Percentiles rank a stretch among this genome's conserved stretches.
These are phyloP conservation scores for Cenopis cana DNA, from an alignment of 2,888 invertebrate species.

Conservation along the genomic window DNA sequence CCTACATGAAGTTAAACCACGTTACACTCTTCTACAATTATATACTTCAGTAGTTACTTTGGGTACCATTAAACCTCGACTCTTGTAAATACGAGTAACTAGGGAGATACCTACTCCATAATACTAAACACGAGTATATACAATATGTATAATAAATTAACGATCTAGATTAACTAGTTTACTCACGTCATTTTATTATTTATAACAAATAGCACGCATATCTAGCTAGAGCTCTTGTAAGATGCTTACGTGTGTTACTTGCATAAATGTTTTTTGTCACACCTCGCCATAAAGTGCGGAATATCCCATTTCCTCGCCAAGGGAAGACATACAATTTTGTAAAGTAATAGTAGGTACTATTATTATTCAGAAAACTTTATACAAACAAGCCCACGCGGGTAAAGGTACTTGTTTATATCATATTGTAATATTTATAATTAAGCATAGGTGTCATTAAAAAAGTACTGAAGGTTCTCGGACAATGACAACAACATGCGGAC, in stretches of 20 bases:
- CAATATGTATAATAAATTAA: too few relatives aligned
- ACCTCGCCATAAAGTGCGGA: too few relatives aligned
- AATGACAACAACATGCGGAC: slow-evolving; percentile 32
- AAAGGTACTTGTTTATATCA: slow-evolving; percentile 53
- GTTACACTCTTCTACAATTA: too few relatives aligned
- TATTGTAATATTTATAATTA: slow-evolving; percentile 8
- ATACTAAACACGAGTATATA: background rate
- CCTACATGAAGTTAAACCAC: slow-evolving; percentile 10
- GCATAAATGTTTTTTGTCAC: too few relatives aligned
- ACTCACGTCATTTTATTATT: too few relatives aligned
- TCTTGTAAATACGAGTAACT: background rate
- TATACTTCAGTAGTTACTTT: background rate
- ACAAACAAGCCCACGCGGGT: slow-evolving; percentile 5
- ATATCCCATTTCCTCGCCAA: too few relatives aligned
- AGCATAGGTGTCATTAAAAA: slow-evolving; percentile 19
- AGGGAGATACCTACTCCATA: slow-evolving; percentile 5
- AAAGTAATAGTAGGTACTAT: too few relatives aligned
- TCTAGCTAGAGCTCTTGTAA: background rate
- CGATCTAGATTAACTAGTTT: too few relatives aligned
- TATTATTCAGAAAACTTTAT: background rate
- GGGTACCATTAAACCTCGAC: background rate
- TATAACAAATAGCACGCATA: too few relatives aligned
- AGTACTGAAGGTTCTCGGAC: slow-evolving; percentile 24
- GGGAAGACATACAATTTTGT: too few relatives aligned
- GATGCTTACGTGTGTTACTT: background rate